Evolutionary conservation across 1,140 invertebrate genomes (phyloP).

Genomic region (Megalonaias nervosa): DNA sequence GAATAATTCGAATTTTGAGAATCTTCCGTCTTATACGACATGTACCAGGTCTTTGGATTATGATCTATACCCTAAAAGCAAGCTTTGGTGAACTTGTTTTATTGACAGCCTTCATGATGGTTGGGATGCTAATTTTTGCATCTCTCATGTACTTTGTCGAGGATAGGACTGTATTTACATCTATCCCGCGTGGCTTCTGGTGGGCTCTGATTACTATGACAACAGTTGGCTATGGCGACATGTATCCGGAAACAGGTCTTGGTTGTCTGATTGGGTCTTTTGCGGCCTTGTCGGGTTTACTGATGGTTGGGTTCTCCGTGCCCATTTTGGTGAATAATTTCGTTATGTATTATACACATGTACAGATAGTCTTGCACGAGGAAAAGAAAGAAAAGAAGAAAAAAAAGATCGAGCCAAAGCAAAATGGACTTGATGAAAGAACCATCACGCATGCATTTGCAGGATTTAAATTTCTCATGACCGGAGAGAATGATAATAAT

Average conservation of each 20-base stretch:
- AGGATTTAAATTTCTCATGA: too few relatives aligned
- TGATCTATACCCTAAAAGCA: conserved; percentile 85
- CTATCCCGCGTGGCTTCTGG: conserved; percentile 95
- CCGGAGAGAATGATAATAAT: too few relatives aligned
- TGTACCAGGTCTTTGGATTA: conserved; percentile 95
- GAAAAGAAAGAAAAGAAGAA: too few relatives aligned
- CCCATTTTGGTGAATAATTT: conserved; percentile 94
- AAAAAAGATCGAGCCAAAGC: too few relatives aligned
- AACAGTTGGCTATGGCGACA: conserved; percentile 91
- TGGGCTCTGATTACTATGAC: conserved; percentile 99
- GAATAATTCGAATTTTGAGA: conserved; percentile 51
- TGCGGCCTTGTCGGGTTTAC: conserved; percentile 88
- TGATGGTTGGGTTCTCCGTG: conserved; percentile 91
- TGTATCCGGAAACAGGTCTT: conserved; percentile 40
- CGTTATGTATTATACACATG: conserved; percentile 56
- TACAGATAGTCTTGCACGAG: conserved; percentile 13
- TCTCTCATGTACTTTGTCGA: conserved; percentile 51
- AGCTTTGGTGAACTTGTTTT: conserved; percentile 47
- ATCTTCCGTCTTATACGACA: conserved; percentile 74
- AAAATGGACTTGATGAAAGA: too few relatives aligned
- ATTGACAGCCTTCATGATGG: conserved; percentile 43
- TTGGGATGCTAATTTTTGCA: conserved; percentile 48
- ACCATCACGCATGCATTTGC: too few relatives aligned
- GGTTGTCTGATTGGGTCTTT: conserved; percentile 80
- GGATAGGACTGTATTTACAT: conserved; percentile 63